Percentiles rank a stretch among this genome's conserved stretches.
Evolutionary conservation across 2,797 vertebrate genomes (phyloP).

Genomic region (Kryptolebias ocellatus): DNA sequence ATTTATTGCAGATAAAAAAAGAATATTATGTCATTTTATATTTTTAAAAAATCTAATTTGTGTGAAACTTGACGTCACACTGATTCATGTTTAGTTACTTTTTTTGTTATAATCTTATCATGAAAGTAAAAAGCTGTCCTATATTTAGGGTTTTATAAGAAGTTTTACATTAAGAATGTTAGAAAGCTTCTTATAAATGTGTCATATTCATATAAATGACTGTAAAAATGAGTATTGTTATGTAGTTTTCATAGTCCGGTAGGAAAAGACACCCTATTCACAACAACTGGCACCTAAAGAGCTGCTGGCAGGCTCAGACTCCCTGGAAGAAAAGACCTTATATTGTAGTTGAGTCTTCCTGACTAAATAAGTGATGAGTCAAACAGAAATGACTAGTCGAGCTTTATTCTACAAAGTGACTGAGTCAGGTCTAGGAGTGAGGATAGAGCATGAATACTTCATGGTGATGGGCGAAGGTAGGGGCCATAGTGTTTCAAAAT

Average conservation of each 20-base stretch:
- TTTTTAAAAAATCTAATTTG: too few species aligned
- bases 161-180: too few species aligned
- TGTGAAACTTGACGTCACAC: too few species aligned
- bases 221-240: too few species aligned
- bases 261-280: slow-evolving; percentile 33
- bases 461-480: slow-evolving; percentile 17
- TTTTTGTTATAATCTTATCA: too few species aligned
- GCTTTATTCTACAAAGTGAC: slow-evolving; percentile 20
- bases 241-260: slow-evolving; percentile 1
- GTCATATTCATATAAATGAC: too few species aligned
- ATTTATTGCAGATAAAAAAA: too few species aligned
- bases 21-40: too few species aligned
- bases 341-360: background rate
- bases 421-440: slow-evolving; percentile 32
- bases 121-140: too few species aligned
- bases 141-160: too few species aligned
- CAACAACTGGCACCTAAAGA: slow-evolving; percentile 28
- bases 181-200: too few species aligned
- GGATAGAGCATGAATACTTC: slow-evolving; percentile 38
- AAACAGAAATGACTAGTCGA: slow-evolving; percentile 22
- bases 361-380: slow-evolving; percentile 8
- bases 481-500: slow-evolving; percentile 5
- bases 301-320: slow-evolving; percentile 39
- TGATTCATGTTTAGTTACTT: too few species aligned
- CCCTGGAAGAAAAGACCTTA: background rate